A percentile compares a stretch with the other conserved stretches of the same genome.
These are phyloP conservation scores for Luidia sarsii DNA, from an alignment of 53 echinoderm and acorn worm species.

Conservation along the genomic window DNA sequence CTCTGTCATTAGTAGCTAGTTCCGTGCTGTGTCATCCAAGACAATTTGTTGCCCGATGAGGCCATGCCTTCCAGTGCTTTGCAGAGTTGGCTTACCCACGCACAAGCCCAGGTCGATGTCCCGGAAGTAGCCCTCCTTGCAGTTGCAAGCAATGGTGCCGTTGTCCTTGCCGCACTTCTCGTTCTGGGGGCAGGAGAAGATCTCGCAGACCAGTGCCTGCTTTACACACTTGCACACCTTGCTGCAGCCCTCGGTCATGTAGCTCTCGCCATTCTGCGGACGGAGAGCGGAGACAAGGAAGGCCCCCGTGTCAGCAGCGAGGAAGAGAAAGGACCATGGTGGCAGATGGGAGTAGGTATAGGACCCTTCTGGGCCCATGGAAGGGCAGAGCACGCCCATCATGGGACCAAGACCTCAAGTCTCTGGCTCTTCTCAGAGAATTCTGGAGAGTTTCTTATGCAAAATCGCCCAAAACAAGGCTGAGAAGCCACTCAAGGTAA, in stretches of 20 bases:
- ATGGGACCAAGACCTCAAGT: too few relatives aligned
- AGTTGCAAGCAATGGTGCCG: background rate
- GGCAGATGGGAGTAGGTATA: background rate
- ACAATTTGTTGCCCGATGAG: too few relatives aligned
- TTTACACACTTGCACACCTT: background rate
- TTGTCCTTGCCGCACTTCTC: background rate
- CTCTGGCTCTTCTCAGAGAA: too few relatives aligned
- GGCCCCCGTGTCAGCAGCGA: background rate
- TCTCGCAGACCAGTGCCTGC: background rate
- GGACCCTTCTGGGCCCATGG: too few relatives aligned
- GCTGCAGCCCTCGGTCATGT: background rate
- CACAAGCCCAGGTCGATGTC: background rate
- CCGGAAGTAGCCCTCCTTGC: constrained; percentile 16
- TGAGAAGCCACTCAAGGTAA: too few relatives aligned
- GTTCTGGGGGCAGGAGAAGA: background rate
- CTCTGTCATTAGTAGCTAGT: too few relatives aligned
- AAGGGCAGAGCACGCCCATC: too few relatives aligned
- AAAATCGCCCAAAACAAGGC: too few relatives aligned
- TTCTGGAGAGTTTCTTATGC: too few relatives aligned
- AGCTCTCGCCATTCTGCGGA: background rate
- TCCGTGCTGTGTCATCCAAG: too few relatives aligned
- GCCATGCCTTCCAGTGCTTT: too few relatives aligned
- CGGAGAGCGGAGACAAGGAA: background rate
- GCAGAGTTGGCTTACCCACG: constrained; percentile 1
- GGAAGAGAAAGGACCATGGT: too few relatives aligned